Evolutionary conservation across 2,888 invertebrate genomes (phyloP), one percentile per base, ranked within the genome.

Genomic region (Melipona bicolor): DNA sequence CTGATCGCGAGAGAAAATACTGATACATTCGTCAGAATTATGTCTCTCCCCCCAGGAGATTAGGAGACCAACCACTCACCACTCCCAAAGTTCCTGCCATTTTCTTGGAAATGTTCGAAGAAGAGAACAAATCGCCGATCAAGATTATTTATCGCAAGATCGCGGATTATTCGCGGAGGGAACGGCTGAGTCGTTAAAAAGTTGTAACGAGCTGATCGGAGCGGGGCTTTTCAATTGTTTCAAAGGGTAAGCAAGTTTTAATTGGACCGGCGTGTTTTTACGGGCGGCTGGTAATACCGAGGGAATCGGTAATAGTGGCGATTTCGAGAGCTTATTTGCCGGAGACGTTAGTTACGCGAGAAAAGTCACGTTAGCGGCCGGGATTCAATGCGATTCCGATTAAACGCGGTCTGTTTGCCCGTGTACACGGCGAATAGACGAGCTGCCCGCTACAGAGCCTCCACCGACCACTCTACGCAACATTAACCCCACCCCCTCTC

Each of bases 351-450:
- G 65, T 75, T 79, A 78, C 78, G 72, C 75, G 83, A 79, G 83
- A 75, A 78, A 79, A 75, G 67, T 74, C 83, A 68, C 68, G 71
- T 83, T 79, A 62, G 67, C 61, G 27, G 61, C 50, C 15, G 52
- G 62, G 65, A 83, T 75, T 83, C 79, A 56, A 71, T 24, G 64
- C 68, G 68, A 73, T 79, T 19, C 24, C 72, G 68, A 81, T 79
- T 79, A 79, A 81, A 72, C 61, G 56, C 27, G 15, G 32, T 27
- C 62, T 69, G 76, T 76, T 79, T 76, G 54, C 68, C n/a, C 32
- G 54, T 13, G 21, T 59, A 43, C 62, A 64, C 49, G 68, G 2
- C 49, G 65, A 19, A 79, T 56, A 79, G 81, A 59, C 74, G 61
- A 79, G 69, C 73, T 79, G 79, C 64, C 73, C 65, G 73, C 21